Conservation (phyloP, 2,797 vertebrate species). For the Hypotaenidia okinawae region DNA sequence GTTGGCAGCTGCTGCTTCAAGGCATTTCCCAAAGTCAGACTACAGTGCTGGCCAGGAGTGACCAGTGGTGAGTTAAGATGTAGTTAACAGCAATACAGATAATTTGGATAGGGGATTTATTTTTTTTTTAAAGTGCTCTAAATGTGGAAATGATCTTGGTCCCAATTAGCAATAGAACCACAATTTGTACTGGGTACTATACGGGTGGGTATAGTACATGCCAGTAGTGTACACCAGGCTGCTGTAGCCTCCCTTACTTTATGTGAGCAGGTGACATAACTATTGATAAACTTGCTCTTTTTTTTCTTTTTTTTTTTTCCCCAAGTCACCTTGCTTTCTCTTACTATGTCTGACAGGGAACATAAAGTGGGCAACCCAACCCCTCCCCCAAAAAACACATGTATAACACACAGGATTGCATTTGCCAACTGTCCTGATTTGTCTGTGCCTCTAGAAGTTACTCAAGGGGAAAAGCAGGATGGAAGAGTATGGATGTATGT, state of each 20-base stretch:
- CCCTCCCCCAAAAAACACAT: neutral
- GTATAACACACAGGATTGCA: neutral
- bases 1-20: neutral
- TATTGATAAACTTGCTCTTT: neutral
- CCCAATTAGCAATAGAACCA: neutral
- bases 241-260: neutral
- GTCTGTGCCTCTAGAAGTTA: neutral
- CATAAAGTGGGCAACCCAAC: neutral
- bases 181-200: neutral
- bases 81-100: neutral
- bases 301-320: neutral
- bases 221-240: neutral
- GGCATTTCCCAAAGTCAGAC: neutral
- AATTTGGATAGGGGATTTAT: neutral
- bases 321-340: neutral
- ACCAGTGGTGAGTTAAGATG: neutral
- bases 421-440: constrained; percentile 13
- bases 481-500: neutral
- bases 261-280: neutral
- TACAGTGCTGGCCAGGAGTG: neutral
- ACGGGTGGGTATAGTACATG: neutral
- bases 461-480: neutral
- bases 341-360: neutral
- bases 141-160: neutral
- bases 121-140: neutral